Evolutionary conservation across 2,113 vertebrate species (phyloP).

Genomic region (Hirundichthys speculiger): DNA sequence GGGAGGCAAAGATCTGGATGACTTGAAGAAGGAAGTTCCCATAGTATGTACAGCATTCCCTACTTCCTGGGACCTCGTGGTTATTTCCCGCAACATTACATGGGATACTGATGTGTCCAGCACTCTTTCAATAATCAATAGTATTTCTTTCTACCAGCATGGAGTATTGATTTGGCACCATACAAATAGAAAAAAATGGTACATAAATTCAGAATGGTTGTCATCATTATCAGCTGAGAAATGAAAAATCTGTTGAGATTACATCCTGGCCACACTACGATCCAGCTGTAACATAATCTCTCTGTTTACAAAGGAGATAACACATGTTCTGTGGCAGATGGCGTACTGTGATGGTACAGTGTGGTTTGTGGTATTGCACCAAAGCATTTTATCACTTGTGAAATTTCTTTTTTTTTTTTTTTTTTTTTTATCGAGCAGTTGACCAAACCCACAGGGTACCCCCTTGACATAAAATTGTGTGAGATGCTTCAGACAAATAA

Average conservation of each 20-base stretch:
- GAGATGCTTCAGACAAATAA: background rate
- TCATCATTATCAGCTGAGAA: background rate
- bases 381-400: constrained; percentile 35
- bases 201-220: background rate
- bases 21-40: constrained; percentile 93
- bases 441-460: constrained; percentile 15
- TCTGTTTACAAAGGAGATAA: constrained; percentile 23
- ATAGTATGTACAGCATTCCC: constrained; percentile 78
- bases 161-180: background rate
- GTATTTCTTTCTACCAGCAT: background rate
- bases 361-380: constrained; percentile 16
- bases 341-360: background rate
- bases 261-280: background rate
- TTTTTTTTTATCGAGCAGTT: background rate
- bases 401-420: constrained; percentile 31
- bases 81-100: background rate
- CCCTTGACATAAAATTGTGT: background rate
- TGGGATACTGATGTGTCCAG: background rate
- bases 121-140: background rate
- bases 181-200: background rate
- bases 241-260: background rate
- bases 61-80: background rate
- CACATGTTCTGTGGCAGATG: background rate
- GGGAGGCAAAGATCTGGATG: constrained; percentile 87
- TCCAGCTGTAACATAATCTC: constrained; percentile 35